Evolutionary conservation across 2,797 vertebrate genomes (phyloP).

Genomic region (Chloroceryle inda): DNA sequence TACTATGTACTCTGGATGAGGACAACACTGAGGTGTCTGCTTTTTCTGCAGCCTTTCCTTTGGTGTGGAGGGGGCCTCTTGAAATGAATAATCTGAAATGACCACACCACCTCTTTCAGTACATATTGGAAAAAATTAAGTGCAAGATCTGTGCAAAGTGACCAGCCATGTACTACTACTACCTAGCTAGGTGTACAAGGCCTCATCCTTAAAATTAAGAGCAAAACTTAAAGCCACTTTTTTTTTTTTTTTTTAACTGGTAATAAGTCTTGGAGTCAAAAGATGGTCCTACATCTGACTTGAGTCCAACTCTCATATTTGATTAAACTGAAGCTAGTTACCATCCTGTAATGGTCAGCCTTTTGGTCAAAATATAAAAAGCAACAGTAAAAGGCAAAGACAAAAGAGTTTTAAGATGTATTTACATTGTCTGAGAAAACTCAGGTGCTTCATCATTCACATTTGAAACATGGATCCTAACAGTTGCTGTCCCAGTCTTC

Average conservation of each 20-base stretch:
- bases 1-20: background rate
- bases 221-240: background rate
- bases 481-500: slow-evolving; percentile 88
- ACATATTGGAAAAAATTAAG: background rate
- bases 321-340: background rate
- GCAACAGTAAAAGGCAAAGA: background rate
- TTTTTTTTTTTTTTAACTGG: background rate
- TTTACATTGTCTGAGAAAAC: slow-evolving; percentile 89
- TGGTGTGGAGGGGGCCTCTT: background rate
- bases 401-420: background rate
- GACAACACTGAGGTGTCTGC: background rate
- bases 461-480: slow-evolving; percentile 89
- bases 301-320: background rate
- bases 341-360: background rate
- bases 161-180: background rate
- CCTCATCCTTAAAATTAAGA: background rate
- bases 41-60: background rate
- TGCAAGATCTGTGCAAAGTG: background rate
- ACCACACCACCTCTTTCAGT: background rate
- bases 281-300: background rate
- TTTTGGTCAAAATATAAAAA: background rate
- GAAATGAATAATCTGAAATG: background rate
- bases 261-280: background rate
- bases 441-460: slow-evolving; percentile 90
- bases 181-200: background rate